Percentiles rank a stretch among this genome's conserved stretches.
phyloP scores from a whole-genome alignment of 2,797 vertebrate genomes.

The Eulemur albifrons region DNA sequence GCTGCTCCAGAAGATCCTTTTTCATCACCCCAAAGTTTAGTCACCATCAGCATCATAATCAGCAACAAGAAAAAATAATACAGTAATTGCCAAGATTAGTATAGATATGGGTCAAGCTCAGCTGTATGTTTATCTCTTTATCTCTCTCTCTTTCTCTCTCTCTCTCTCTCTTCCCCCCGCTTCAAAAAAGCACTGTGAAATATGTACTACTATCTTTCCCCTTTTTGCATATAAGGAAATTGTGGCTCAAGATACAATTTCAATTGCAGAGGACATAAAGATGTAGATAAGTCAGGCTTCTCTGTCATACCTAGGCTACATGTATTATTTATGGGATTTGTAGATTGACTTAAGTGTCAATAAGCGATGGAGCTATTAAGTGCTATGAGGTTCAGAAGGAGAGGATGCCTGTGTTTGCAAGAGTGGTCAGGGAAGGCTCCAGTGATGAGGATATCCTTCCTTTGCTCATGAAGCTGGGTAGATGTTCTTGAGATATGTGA shows the following conservation, averaged over 20 bases:
- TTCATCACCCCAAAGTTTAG: background rate
- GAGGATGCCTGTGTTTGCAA: background rate
- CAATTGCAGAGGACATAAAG: background rate
- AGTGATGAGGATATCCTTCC: background rate
- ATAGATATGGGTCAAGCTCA: background rate
- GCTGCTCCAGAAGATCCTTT: background rate
- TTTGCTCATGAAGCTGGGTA: background rate
- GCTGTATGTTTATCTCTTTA: background rate
- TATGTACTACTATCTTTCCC: background rate
- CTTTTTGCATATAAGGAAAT: background rate
- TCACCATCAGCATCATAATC: background rate
- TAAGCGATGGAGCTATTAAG: background rate
- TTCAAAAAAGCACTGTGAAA: background rate
- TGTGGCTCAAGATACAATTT: background rate
- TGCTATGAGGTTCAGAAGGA: background rate
- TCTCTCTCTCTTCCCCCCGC: rapidly evolving
- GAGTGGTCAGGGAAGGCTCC: background rate
- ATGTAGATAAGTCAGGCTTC: background rate
- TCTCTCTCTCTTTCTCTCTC: no score
- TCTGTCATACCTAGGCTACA: background rate
- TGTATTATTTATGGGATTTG: background rate
- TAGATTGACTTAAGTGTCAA: background rate
- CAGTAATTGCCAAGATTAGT: background rate
- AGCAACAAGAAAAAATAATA: background rate
- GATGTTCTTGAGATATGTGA: background rate